Evolutionary conservation across 2,888 invertebrate genomes (phyloP).

Genomic region (Himalopsyche tibetana): DNA sequence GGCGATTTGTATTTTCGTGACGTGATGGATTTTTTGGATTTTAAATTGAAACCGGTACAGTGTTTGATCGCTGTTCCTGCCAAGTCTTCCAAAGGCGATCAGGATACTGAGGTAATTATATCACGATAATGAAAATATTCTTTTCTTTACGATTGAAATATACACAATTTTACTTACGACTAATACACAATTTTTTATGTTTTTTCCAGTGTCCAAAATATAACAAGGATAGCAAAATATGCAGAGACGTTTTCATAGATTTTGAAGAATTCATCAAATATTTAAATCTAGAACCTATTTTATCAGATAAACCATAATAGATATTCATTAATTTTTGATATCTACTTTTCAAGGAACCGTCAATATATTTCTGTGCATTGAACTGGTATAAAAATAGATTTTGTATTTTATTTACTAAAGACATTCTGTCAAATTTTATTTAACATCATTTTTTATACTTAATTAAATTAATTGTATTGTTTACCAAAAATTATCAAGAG

Average conservation of each 20-base stretch:
- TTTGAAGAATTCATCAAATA: slow-evolving; percentile 75
- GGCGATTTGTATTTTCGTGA: slow-evolving; percentile 76
- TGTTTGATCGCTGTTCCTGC: slow-evolving; percentile 71
- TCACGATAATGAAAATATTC: background rate
- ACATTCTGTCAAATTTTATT: too few relatives aligned
- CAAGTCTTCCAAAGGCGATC: slow-evolving; percentile 74
- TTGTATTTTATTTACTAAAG: too few relatives aligned
- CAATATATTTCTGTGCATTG: too few relatives aligned
- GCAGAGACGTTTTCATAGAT: slow-evolving; percentile 73
- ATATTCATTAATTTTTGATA: background rate
- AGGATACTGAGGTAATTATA: slow-evolving; percentile 70
- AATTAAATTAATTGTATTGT: too few relatives aligned
- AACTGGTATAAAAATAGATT: too few relatives aligned
- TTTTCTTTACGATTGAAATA: slow-evolving; percentile 5
- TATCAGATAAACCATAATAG: slow-evolving; percentile 66
- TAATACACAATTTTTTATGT: slow-evolving; percentile 1
- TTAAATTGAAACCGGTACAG: slow-evolving; percentile 72
- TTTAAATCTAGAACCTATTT: slow-evolving; percentile 73
- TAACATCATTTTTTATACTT: too few relatives aligned
- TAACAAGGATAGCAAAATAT: slow-evolving; percentile 69
- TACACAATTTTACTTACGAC: background rate
- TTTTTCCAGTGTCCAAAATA: slow-evolving; percentile 51
- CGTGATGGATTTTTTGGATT: slow-evolving; percentile 84
- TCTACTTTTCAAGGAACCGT: background rate
- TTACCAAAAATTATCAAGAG: too few relatives aligned